Evolutionary conservation across 2,113 vertebrate genomes (phyloP).

Genomic region (Peromyscus polionotus): DNA sequence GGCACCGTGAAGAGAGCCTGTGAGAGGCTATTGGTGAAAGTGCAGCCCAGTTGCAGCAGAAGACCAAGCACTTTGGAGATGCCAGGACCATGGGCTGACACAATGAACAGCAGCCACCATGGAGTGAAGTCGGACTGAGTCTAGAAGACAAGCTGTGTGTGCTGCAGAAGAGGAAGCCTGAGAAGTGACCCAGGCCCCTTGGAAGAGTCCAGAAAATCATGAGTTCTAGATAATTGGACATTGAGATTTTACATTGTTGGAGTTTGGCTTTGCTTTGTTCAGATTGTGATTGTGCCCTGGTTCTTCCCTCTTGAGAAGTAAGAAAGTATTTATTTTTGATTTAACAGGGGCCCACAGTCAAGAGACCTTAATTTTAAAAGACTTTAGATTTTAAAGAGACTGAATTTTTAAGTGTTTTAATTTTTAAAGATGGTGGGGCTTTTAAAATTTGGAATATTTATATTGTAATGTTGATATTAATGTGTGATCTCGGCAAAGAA

Average conservation of each 20-base stretch:
- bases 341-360: neutral
- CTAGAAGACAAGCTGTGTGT: neutral
- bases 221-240: neutral
- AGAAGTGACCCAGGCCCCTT: neutral
- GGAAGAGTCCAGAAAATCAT: neutral
- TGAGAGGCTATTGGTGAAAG: neutral
- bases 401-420: neutral
- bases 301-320: neutral
- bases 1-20: neutral
- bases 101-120: neutral
- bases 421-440: neutral
- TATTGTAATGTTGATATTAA: neutral
- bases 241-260: neutral
- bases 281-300: neutral
- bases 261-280: neutral
- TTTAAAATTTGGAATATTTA: neutral
- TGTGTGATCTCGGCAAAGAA: neutral
- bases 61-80: neutral
- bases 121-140: neutral
- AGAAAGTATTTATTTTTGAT: neutral
- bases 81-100: too few species aligned
- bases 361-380: neutral
- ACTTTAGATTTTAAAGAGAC: neutral
- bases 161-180: neutral
- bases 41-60: neutral